Conservation (phyloP, 2,797 vertebrate genomes). For the Dallia pectoralis region DNA sequence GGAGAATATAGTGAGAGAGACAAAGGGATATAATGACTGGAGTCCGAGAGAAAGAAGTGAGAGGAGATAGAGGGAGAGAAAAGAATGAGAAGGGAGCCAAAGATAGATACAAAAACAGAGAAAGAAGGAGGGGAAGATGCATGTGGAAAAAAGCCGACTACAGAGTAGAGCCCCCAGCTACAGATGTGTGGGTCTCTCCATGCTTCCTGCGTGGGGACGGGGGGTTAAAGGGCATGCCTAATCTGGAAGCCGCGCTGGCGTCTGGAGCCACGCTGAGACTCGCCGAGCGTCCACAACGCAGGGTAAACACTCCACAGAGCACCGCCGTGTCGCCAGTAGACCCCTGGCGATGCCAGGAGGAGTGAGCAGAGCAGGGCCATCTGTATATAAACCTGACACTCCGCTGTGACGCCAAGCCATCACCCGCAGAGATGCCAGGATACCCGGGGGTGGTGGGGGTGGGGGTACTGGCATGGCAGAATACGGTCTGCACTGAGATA, state of each 20-base stretch:
- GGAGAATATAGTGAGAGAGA: background rate
- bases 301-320: conserved; percentile 15
- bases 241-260: conserved; percentile 27
- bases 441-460: background rate
- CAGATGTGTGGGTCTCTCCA: conserved; percentile 34
- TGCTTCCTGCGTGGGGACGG: conserved; percentile 28
- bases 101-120: background rate
- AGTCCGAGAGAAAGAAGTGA: too few relatives aligned
- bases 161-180: conserved; percentile 12
- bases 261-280: conserved; percentile 19
- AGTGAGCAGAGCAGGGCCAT: conserved; percentile 19
- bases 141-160: background rate
- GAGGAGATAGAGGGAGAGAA: conserved; percentile 4
- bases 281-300: background rate
- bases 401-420: conserved; percentile 19
- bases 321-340: background rate
- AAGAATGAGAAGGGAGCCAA: background rate
- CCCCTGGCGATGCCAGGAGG: conserved; percentile 20
- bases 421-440: conserved; percentile 20
- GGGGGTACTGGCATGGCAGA: background rate
- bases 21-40: background rate
- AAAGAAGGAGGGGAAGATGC: background rate
- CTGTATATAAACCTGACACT: conserved; percentile 44
- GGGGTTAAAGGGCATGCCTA: conserved; percentile 34
- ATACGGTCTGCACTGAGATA: background rate